phyloP scores from a whole-genome alignment of 2,888 invertebrate species.

The Stenolophus ochropezus region DNA sequence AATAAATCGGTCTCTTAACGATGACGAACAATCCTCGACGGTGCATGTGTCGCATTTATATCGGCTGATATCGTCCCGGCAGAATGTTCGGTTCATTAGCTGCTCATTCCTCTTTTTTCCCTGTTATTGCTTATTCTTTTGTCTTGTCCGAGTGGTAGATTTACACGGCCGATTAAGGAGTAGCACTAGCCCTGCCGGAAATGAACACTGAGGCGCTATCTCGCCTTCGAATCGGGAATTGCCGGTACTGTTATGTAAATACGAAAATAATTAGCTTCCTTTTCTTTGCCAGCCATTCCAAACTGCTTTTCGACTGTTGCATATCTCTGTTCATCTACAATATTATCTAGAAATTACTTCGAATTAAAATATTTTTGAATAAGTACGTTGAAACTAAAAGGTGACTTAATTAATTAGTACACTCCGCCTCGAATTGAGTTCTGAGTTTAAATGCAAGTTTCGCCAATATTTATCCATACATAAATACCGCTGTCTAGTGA shows the following conservation, averaged over 20 bases:
- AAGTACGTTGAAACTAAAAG: too few relatives aligned
- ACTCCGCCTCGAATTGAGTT: too few relatives aligned
- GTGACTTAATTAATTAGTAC: too few relatives aligned
- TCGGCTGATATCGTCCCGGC: background rate
- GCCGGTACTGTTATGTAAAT: background rate
- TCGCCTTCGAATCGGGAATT: background rate
- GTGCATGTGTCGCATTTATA: slow-evolving; percentile 13
- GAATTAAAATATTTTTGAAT: too few relatives aligned
- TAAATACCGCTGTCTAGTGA: too few relatives aligned
- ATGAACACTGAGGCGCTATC: background rate
- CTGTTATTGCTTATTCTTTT: slow-evolving; percentile 45
- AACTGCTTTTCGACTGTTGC: too few relatives aligned
- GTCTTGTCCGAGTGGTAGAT: slow-evolving; percentile 1
- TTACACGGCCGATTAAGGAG: background rate
- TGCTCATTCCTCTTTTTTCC: slow-evolving; percentile 26
- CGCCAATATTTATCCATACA: too few relatives aligned
- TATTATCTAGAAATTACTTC: too few relatives aligned
- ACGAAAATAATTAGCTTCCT: background rate
- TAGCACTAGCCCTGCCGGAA: background rate
- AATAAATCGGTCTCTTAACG: slow-evolving; percentile 39
- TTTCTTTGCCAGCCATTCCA: too few relatives aligned
- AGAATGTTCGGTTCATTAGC: slow-evolving; percentile 41
- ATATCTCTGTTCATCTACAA: too few relatives aligned
- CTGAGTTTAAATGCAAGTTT: too few relatives aligned
- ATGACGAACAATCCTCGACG: slow-evolving; percentile 45